phyloP scores from a whole-genome alignment of 1,140 invertebrate genomes.

The Drosophila serrata region DNA sequence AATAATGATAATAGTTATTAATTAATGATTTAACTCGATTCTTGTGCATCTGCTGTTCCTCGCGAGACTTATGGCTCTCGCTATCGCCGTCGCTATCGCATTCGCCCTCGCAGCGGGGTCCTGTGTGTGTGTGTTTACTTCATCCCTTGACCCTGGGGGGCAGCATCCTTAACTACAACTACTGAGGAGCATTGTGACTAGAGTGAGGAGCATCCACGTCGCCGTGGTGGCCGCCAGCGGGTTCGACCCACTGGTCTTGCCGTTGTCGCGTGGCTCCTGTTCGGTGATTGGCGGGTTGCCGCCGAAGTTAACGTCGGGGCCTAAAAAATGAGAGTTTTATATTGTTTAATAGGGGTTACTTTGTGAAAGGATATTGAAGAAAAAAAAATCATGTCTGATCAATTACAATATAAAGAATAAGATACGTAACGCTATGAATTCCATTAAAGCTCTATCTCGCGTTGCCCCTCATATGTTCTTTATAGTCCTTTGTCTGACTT shows the following conservation, averaged over 20 bases:
- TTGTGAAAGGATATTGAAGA: not conserved
- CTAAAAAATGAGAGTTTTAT: conserved; percentile 18
- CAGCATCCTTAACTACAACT: conserved; percentile 75
- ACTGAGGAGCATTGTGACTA: conserved; percentile 78
- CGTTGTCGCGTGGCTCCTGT: conserved; percentile 43
- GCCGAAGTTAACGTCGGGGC: conserved; percentile 50
- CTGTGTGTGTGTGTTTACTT: conserved; percentile 25
- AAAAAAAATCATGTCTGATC: not conserved
- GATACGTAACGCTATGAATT: not conserved
- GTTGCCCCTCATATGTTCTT: not conserved
- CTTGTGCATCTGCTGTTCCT: conserved; percentile 40
- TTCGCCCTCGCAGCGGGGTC: conserved; percentile 6
- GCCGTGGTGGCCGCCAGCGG: conserved; percentile 33
- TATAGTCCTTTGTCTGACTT: not conserved
- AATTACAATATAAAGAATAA: not conserved
- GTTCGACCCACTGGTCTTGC: conserved; percentile 37
- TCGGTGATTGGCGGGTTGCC: conserved; percentile 48
- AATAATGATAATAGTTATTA: conserved; percentile 69
- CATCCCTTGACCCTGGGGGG: conserved; percentile 43
- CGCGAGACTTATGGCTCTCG: conserved; percentile 3
- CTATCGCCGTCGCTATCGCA: not conserved
- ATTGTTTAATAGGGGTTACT: not conserved
- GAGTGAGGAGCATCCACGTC: conserved; percentile 72
- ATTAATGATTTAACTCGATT: conserved; percentile 67
- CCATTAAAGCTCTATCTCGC: too few species aligned